Conservation (phyloP, 1,140 invertebrate genomes). For the Ditylenchus dipsaci region DNA sequence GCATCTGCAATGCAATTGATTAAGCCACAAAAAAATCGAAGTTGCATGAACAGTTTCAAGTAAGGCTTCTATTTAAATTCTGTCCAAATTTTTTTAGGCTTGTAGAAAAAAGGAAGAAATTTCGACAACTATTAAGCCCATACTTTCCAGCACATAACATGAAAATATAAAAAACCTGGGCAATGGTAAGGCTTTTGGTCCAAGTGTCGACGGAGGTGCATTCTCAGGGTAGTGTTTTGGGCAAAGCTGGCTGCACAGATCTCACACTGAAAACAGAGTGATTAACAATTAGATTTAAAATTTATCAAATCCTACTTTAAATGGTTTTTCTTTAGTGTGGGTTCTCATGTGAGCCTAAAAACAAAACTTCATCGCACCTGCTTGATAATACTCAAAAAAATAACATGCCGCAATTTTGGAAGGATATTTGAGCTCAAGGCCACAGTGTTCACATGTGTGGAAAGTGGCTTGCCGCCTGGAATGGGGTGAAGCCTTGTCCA, state of each 20-base stretch:
- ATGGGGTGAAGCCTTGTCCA: constrained; percentile 13
- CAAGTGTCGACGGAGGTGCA: constrained; percentile 73
- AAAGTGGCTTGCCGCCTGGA: constrained; percentile 26
- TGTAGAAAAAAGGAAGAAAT: too few species aligned
- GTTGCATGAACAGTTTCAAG: too few species aligned
- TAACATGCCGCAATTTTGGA: constrained; percentile 35
- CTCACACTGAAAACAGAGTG: constrained; percentile 72
- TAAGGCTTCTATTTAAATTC: too few species aligned
- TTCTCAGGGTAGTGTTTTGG: constrained; percentile 71
- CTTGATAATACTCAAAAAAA: constrained; percentile 65
- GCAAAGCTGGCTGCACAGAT: constrained; percentile 85
- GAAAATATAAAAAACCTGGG: too few species aligned
- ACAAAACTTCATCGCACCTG: constrained; percentile 74
- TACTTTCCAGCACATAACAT: too few species aligned
- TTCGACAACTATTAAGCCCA: too few species aligned
- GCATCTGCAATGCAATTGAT: too few species aligned
- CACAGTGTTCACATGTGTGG: constrained; percentile 38
- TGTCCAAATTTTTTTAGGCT: too few species aligned
- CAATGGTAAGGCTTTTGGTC: constrained; percentile 81
- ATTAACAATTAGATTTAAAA: too few species aligned
- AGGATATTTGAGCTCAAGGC: constrained; percentile 36
- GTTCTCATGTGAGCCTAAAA: constrained; percentile 83
- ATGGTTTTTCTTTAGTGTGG: constrained; percentile 66
- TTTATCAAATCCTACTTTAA: neutral
- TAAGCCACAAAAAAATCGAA: too few species aligned